Conservation (phyloP, 2,113 vertebrate genomes). For the Capreolus pygargus region DNA sequence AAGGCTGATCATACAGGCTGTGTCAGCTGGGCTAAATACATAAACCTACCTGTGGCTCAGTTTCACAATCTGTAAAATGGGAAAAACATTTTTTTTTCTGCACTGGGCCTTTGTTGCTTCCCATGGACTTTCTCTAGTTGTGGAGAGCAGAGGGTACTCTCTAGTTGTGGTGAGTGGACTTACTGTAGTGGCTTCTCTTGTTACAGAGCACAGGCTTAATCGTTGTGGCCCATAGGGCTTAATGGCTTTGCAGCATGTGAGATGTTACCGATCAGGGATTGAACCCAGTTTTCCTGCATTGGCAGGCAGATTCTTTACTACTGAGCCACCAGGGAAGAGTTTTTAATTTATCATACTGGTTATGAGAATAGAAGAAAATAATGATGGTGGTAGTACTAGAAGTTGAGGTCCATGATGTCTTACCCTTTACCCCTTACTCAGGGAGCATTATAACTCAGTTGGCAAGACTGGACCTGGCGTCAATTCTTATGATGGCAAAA, state of each 20-base stretch:
- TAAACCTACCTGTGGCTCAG: neutral
- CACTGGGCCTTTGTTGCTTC: neutral
- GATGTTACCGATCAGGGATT: neutral
- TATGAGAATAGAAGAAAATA: neutral
- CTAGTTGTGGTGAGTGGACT: neutral
- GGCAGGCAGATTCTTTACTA: neutral
- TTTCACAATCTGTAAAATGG: slow-evolving; percentile 6
- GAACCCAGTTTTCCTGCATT: neutral
- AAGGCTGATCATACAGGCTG: neutral
- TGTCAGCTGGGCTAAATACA: neutral
- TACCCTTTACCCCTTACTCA: neutral
- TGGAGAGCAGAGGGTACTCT: neutral
- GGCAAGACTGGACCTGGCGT: neutral
- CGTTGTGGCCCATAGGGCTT: neutral
- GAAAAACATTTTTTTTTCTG: neutral
- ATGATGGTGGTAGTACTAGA: neutral
- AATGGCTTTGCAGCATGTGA: neutral
- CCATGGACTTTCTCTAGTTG: neutral
- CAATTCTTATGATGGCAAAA: neutral
- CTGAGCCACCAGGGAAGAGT: neutral
- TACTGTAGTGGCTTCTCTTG: neutral
- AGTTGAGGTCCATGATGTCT: neutral
- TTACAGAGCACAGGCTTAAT: neutral
- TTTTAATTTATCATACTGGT: neutral
- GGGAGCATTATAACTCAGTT: neutral